Evolutionary conservation across 2,888 invertebrate genomes (phyloP).

Genomic region (Monopis laevigella): DNA sequence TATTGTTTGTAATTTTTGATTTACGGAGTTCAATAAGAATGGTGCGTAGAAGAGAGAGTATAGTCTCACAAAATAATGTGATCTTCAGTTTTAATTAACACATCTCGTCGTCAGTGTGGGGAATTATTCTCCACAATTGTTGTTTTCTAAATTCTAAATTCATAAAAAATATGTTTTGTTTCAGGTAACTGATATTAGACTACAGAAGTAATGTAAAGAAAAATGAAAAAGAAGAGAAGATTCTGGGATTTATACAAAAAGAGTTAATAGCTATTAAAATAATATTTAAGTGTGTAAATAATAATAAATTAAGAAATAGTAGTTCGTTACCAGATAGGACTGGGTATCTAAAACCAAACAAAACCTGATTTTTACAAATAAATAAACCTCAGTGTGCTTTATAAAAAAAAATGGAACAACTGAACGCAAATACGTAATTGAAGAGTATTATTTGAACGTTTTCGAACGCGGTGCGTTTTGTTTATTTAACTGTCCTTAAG

Average conservation of each 20-base stretch:
- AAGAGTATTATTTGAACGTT: constrained; percentile 22
- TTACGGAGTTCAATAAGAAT: too few species aligned
- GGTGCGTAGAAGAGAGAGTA: too few species aligned
- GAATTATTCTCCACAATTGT: too few species aligned
- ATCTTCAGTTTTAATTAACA: background rate
- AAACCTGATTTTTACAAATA: constrained; percentile 16
- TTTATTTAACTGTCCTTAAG: constrained; percentile 36
- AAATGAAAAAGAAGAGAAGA: constrained; percentile 13
- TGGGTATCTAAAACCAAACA: constrained; percentile 27
- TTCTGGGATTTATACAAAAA: constrained; percentile 1
- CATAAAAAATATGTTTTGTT: too few species aligned
- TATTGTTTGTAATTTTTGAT: too few species aligned
- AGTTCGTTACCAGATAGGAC: constrained; percentile 41
- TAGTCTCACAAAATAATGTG: too few species aligned
- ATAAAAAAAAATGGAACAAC: constrained; percentile 25
- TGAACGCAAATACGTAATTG: constrained; percentile 54
- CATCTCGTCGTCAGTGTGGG: too few species aligned
- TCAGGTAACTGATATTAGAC: constrained; percentile 3
- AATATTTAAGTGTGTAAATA: background rate
- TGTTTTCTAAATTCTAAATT: too few species aligned
- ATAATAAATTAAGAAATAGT: background rate
- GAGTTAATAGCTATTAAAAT: background rate
- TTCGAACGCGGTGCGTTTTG: constrained; percentile 50
- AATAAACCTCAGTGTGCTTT: background rate
- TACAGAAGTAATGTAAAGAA: background rate